Evolutionary conservation across 2,888 invertebrate species (phyloP), one percentile per base, ranked within the genome.

Genomic region (Dromius quadrimaculatus): DNA sequence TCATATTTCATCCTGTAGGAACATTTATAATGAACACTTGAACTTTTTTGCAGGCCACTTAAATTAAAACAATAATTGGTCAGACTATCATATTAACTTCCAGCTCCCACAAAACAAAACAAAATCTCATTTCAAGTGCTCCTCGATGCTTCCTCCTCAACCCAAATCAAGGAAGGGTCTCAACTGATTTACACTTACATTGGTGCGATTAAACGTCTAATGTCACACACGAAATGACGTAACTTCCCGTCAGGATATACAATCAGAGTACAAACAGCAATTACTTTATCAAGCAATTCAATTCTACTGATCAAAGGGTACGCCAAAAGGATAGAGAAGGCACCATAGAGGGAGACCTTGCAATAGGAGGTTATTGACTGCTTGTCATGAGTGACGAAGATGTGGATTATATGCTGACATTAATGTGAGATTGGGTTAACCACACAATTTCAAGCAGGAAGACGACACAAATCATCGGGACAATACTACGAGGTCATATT

Each of bases 211-310:
- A 54, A n/a, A 13, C 54, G 32, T 11, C 54, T 54, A 32, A 54
- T 54, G 54, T 54, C 54, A 54, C 54, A 54, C 54, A 54, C 11
- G 22, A 54, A 28, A 20, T 36, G 59, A 38, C 45, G 32, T 45
- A 9, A 63, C 32, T 43, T 41, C 32, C 41, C 17, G 63, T 45
- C 19, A 59, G 5, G 36, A 59, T 23, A 19, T 34, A 38, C 61
- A 69, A 59, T 61, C 59, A 69, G 34, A 59, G 45, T 61, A 69
- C 69, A 69, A 69, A 69, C 34, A 61, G 61, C 69, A 69, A 61
- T 69, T 69, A 69, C 69, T 61, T 68, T 69, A 69, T 69, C 69
- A 69, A 34, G 36, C 45, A 43, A 61, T 61, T 69, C 69, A 69
- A 68, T 69, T 34, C 68, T 20, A 23, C 38, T 61, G 69, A 61